phyloP scores from a whole-genome alignment of 2,113 vertebrate species.

The Macaca mulatta region DNA sequence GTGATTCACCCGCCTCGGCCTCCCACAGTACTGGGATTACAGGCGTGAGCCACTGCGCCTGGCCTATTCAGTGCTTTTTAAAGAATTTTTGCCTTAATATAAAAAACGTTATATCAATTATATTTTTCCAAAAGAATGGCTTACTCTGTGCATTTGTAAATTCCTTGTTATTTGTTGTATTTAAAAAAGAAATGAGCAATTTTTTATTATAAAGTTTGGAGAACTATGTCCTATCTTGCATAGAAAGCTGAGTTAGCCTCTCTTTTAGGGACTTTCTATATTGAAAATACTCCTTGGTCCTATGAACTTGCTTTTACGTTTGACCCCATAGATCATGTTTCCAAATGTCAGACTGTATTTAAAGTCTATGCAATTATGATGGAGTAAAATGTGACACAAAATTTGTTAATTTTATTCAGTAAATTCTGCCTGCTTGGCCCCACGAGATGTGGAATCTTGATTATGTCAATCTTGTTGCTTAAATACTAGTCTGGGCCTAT shows the following conservation, averaged over 20 bases:
- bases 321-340: not conserved
- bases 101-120: not conserved
- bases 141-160: not conserved
- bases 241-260: not conserved
- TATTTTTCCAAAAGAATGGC: not conserved
- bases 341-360: not conserved
- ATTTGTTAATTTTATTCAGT: constrained; percentile 27
- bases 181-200: not conserved
- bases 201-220: not conserved
- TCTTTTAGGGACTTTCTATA: not conserved
- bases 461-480: constrained; percentile 26
- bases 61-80: not conserved
- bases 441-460: constrained; percentile 26
- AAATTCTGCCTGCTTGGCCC: not conserved
- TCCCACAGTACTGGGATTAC: too few relatives aligned
- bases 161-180: not conserved
- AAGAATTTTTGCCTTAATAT: not conserved
- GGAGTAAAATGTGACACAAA: not conserved
- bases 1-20: too few relatives aligned
- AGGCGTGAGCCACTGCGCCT: too few relatives aligned
- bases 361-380: not conserved
- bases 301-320: not conserved
- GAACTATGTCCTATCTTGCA: not conserved
- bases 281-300: not conserved
- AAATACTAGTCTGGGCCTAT: not conserved